Evolutionary conservation across 1,140 invertebrate genomes (phyloP).

Genomic region (Globodera ellingtonae): DNA sequence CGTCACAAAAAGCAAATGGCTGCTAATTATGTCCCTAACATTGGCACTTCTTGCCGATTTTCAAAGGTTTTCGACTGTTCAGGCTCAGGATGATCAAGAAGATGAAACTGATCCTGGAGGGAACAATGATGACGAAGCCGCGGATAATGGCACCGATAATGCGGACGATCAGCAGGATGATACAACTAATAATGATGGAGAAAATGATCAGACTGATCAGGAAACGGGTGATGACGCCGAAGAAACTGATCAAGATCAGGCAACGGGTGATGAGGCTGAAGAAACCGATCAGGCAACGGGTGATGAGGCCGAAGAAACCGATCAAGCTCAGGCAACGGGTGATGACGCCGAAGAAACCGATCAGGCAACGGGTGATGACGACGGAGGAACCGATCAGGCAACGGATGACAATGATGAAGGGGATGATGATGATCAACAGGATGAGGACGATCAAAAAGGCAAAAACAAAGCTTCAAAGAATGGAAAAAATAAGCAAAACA

Average conservation of each 20-base stretch:
- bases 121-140: background rate
- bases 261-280: background rate
- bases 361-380: background rate
- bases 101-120: background rate
- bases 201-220: background rate
- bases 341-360: background rate
- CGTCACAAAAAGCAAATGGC: background rate
- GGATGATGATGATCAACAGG: background rate
- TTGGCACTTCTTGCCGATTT: background rate
- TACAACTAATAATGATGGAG: background rate
- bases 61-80: background rate
- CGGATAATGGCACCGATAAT: background rate
- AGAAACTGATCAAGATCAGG: background rate
- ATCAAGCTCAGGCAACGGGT: background rate
- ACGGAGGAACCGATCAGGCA: background rate
- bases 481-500: background rate
- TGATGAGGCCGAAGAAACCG: background rate
- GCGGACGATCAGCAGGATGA: background rate
- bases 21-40: background rate
- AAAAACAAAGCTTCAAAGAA: background rate
- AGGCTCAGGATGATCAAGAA: background rate
- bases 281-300: background rate
- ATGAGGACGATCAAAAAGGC: background rate
- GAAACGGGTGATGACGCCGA: constrained; percentile 1
- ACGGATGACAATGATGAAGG: constrained; percentile 13